A percentile compares a stretch with the other conserved stretches of the same genome.
Evolutionary conservation across 2,113 vertebrate species (phyloP).

Genomic region (Zosterops borbonicus): DNA sequence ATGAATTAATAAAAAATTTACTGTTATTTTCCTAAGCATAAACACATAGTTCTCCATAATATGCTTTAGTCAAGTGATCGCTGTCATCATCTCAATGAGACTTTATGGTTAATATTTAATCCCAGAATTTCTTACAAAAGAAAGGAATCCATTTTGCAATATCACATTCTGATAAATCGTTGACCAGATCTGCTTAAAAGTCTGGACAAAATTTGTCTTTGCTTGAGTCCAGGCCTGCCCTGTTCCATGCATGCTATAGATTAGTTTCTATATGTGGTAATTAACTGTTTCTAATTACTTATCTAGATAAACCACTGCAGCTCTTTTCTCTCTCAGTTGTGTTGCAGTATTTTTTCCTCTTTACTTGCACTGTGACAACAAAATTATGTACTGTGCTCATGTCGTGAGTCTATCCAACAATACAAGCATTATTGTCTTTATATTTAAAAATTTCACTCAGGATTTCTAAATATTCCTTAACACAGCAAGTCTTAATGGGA

Average conservation of each 20-base stretch:
- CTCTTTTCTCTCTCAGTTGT: not conserved
- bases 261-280: not conserved
- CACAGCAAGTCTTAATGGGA: not conserved
- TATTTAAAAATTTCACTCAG: not conserved
- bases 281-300: not conserved
- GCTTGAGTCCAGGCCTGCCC: not conserved
- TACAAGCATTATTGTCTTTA: not conserved
- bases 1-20: not conserved
- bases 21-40: not conserved
- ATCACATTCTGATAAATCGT: not conserved
- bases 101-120: not conserved
- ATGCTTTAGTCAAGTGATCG: not conserved
- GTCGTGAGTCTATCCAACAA: not conserved
- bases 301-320: not conserved
- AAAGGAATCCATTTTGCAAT: not conserved
- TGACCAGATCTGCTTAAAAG: not conserved
- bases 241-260: not conserved
- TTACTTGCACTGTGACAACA: not conserved
- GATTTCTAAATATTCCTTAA: constrained; percentile 35
- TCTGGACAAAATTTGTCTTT: not conserved
- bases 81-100: not conserved
- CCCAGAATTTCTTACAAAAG: not conserved
- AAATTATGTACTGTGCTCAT: not conserved
- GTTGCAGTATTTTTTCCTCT: not conserved
- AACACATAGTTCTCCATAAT: not conserved